phyloP scores from a whole-genome alignment of 1,140 invertebrate genomes.

The Drosophila nebulosa region DNA sequence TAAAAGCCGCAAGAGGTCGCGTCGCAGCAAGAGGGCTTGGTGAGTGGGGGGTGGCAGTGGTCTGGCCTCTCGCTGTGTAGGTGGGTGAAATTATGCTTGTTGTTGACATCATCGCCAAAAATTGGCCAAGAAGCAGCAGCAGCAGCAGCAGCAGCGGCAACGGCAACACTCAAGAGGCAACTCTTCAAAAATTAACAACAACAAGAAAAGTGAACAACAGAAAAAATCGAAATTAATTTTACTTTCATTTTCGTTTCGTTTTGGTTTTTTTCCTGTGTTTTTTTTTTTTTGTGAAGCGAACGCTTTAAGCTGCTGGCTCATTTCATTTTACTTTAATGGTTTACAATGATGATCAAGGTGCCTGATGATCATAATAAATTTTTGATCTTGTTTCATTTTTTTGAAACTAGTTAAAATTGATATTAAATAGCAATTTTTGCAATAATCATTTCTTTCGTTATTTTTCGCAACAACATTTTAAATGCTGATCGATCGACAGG shows the following conservation, averaged over 20 bases:
- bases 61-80: conserved; percentile 70
- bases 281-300: conserved; percentile 29
- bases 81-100: conserved; percentile 68
- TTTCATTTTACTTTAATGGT: conserved; percentile 10
- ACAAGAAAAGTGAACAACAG: conserved; percentile 16
- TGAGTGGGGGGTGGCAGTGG: not conserved
- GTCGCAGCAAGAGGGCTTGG: not conserved
- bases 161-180: conserved; percentile 17
- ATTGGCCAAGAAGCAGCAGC: conserved; percentile 59
- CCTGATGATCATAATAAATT: conserved; percentile 1
- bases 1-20: not conserved
- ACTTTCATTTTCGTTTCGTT: conserved; percentile 70
- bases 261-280: not conserved
- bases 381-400: conserved; percentile 40
- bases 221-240: conserved; percentile 66
- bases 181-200: conserved; percentile 34
- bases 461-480: not conserved
- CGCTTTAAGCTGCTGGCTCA: conserved; percentile 3
- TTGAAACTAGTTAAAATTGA: conserved; percentile 18
- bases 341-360: not conserved
- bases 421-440: conserved; percentile 5
- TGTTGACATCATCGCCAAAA: conserved; percentile 78
- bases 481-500: conserved; percentile 17
- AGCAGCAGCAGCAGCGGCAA: conserved; percentile 11
- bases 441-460: not conserved